These are phyloP conservation scores for Brassicogethes aeneus DNA, from an alignment of 2,888 invertebrate species.

Conservation along the genomic window DNA sequence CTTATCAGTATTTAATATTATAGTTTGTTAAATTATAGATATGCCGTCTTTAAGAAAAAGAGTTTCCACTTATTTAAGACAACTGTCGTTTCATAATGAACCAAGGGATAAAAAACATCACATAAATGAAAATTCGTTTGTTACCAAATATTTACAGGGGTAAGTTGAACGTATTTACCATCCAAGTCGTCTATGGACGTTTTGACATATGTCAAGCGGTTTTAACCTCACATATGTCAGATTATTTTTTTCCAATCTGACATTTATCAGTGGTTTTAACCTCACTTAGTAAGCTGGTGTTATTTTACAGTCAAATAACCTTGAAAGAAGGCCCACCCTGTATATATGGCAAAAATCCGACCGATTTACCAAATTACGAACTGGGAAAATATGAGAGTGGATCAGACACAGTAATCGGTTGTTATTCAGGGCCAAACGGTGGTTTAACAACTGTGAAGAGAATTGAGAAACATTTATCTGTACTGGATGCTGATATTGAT, in stretches of 20 bases:
- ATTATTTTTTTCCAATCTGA: too few species aligned
- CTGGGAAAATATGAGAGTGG: constrained; percentile 46
- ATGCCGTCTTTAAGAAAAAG: constrained; percentile 65
- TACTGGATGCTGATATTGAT: constrained; percentile 60
- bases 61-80: constrained; percentile 63
- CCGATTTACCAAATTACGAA: constrained; percentile 58
- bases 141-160: constrained; percentile 63
- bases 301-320: constrained; percentile 26
- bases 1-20: neutral
- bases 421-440: constrained; percentile 74
- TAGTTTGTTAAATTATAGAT: constrained; percentile 11
- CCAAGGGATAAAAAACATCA: constrained; percentile 44
- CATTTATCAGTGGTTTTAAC: too few species aligned
- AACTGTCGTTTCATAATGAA: constrained; percentile 58
- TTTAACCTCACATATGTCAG: too few species aligned
- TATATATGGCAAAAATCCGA: constrained; percentile 61
- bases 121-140: constrained; percentile 52
- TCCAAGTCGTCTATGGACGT: too few species aligned
- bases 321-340: constrained; percentile 48
- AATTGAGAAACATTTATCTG: constrained; percentile 55
- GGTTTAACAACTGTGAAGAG: constrained; percentile 68
- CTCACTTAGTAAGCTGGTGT: neutral
- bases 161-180: constrained; percentile 33
- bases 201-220: too few species aligned
- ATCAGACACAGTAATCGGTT: constrained; percentile 53